These are phyloP conservation scores for Tetraodon nigroviridis DNA, from an alignment of 2,113 vertebrate genomes.

Conservation along the genomic window DNA sequence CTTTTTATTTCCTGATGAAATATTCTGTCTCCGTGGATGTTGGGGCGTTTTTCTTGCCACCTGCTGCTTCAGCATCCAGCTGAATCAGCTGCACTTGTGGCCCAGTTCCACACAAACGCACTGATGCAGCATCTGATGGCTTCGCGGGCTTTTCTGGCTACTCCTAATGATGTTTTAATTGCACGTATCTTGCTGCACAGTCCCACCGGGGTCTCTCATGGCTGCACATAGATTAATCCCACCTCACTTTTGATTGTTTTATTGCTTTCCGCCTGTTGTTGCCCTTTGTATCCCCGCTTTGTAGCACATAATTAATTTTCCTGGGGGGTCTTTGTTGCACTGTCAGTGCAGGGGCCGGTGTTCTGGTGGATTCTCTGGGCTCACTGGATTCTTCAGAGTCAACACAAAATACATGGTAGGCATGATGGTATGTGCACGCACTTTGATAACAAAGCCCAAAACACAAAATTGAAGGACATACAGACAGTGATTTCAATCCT, in stretches of 20 bases:
- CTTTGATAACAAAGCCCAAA: constrained; percentile 26
- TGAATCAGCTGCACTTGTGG: constrained; percentile 36
- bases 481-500: too few species aligned
- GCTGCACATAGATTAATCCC: constrained; percentile 45
- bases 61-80: constrained; percentile 17
- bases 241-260: constrained; percentile 51
- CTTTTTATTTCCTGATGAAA: constrained; percentile 31
- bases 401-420: constrained; percentile 26
- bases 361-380: constrained; percentile 55
- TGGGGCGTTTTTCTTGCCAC: constrained; percentile 13
- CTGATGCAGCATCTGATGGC: constrained; percentile 27
- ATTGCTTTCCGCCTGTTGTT: constrained; percentile 41
- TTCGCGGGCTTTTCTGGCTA: constrained; percentile 26
- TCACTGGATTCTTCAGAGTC: constrained; percentile 40
- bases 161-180: constrained; percentile 51
- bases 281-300: constrained; percentile 44
- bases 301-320: constrained; percentile 51
- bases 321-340: constrained; percentile 52
- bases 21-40: constrained; percentile 12
- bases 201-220: constrained; percentile 32
- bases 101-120: constrained; percentile 37
- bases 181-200: constrained; percentile 14
- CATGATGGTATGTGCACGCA: constrained; percentile 1
- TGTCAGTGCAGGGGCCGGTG: constrained; percentile 31
- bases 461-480: not conserved